A percentile compares a stretch with the other conserved stretches of the same genome.
Conservation (phyloP, 2,888 invertebrate species). For the Liopterus haemorrhoidalis region DNA sequence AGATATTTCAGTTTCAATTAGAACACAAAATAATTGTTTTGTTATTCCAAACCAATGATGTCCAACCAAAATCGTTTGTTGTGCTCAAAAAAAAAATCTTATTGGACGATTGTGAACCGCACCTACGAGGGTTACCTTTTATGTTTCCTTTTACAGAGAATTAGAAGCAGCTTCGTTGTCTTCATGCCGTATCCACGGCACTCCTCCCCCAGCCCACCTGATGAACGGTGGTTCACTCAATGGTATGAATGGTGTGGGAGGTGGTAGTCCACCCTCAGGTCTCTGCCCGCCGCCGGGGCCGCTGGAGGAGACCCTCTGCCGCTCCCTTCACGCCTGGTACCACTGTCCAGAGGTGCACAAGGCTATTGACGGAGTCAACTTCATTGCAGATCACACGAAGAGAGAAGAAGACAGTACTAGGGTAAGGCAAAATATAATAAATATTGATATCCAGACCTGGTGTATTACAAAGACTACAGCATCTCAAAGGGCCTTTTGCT, state of each 20-base stretch:
- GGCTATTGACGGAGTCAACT: slow-evolving; percentile 86
- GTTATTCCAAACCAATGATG: too few species aligned
- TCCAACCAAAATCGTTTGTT: too few species aligned
- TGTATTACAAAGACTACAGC: too few species aligned
- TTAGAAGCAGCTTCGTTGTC: slow-evolving; percentile 52
- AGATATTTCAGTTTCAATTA: too few species aligned
- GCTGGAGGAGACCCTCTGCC: slow-evolving; percentile 40
- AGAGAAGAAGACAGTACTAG: slow-evolving; percentile 87
- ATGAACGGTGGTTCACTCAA: slow-evolving; percentile 45
- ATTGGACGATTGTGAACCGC: too few species aligned
- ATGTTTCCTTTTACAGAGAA: slow-evolving; percentile 43
- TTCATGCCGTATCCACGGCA: slow-evolving; percentile 56
- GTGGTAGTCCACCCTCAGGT: slow-evolving; percentile 46
- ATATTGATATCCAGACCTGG: too few species aligned
- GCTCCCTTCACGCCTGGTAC: slow-evolving; percentile 64
- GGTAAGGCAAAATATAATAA: slow-evolving; percentile 52
- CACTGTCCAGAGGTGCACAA: slow-evolving; percentile 87
- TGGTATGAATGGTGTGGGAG: slow-evolving; percentile 46
- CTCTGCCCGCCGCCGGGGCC: slow-evolving; percentile 36
- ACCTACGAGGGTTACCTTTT: too few species aligned
- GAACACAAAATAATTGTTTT: too few species aligned
- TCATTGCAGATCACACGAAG: slow-evolving; percentile 88
- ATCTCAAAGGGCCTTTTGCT: too few species aligned
- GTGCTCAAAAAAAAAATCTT: too few species aligned
- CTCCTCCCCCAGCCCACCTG: slow-evolving; percentile 52